A percentile compares a stretch with the other conserved stretches of the same genome.
Conservation (phyloP, 2,888 invertebrate species). For the Thymelicus lineola region DNA sequence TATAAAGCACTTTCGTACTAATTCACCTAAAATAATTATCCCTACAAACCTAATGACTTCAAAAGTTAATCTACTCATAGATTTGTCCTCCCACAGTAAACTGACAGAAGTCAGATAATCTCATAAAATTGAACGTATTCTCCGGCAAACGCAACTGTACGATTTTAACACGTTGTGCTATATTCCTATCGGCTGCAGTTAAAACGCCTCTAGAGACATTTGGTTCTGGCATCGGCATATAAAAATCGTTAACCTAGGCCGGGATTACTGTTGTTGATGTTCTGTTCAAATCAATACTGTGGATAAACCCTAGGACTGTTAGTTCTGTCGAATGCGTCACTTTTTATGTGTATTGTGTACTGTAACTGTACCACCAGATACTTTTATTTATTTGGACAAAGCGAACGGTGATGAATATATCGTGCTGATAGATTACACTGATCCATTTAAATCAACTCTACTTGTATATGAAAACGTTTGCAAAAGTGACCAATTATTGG, state of each 20-base stretch:
- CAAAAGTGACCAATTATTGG: too few relatives aligned
- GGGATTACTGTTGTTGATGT: slow-evolving; percentile 15
- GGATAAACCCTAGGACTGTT: slow-evolving; percentile 13
- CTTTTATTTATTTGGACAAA: too few relatives aligned
- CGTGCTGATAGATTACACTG: too few relatives aligned
- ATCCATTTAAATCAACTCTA: too few relatives aligned
- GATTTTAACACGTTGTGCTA: slow-evolving; percentile 10
- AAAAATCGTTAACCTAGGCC: slow-evolving; percentile 18
- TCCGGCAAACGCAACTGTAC: neutral
- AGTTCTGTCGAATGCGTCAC: slow-evolving; percentile 11
- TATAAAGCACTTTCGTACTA: too few relatives aligned
- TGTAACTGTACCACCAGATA: slow-evolving; percentile 19
- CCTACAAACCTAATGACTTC: too few relatives aligned
- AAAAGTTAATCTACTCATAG: neutral
- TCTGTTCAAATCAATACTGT: slow-evolving; percentile 2
- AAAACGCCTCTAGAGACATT: slow-evolving; percentile 25
- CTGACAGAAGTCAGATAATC: neutral
- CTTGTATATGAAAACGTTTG: too few relatives aligned
- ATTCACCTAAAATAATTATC: too few relatives aligned
- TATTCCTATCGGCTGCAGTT: slow-evolving; percentile 20
- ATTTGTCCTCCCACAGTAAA: neutral
- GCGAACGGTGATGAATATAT: too few relatives aligned
- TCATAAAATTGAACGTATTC: slow-evolving; percentile 1
- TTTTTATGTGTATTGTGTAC: slow-evolving; percentile 43
- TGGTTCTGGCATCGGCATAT: slow-evolving; percentile 21